These are phyloP conservation scores for Acronicta alni DNA, from an alignment of 2,888 invertebrate species.

Conservation along the genomic window DNA sequence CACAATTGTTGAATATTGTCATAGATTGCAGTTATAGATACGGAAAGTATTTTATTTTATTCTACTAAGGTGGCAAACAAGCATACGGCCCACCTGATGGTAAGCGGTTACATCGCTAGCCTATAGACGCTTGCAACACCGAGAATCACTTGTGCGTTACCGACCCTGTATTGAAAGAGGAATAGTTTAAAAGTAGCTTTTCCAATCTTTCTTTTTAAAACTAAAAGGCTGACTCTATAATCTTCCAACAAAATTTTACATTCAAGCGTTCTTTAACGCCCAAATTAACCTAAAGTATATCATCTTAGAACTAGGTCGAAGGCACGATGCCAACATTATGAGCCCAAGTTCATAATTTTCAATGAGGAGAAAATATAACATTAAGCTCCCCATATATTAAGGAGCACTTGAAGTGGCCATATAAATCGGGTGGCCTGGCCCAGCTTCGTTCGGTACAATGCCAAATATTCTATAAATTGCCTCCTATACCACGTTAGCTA, in stretches of 20 bases:
- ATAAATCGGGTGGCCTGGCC: constrained; percentile 32
- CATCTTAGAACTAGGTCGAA: constrained; percentile 10
- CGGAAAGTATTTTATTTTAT: no score
- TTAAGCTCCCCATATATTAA: constrained; percentile 39
- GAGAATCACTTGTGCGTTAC: no score
- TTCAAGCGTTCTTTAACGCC: background rate
- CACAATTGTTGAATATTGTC: no score
- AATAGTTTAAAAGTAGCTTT: no score
- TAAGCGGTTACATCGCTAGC: no score
- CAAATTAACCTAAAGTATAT: constrained; percentile 32
- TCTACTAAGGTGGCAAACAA: no score
- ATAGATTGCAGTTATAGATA: no score
- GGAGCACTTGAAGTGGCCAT: constrained; percentile 12
- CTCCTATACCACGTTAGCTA: constrained; percentile 24
- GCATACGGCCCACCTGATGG: no score
- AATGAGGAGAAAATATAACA: constrained; percentile 41
- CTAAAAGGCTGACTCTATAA: background rate
- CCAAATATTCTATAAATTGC: constrained; percentile 45
- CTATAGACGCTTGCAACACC: no score
- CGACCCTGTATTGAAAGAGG: no score
- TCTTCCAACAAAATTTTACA: constrained; percentile 10
- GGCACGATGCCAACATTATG: constrained; percentile 39
- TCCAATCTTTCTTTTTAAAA: background rate
- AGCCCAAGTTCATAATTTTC: constrained; percentile 45
- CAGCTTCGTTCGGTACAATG: constrained; percentile 8